Base-by-base conservation (phyloP, 2,888 invertebrate species). In the Noctua janthina region DNA sequence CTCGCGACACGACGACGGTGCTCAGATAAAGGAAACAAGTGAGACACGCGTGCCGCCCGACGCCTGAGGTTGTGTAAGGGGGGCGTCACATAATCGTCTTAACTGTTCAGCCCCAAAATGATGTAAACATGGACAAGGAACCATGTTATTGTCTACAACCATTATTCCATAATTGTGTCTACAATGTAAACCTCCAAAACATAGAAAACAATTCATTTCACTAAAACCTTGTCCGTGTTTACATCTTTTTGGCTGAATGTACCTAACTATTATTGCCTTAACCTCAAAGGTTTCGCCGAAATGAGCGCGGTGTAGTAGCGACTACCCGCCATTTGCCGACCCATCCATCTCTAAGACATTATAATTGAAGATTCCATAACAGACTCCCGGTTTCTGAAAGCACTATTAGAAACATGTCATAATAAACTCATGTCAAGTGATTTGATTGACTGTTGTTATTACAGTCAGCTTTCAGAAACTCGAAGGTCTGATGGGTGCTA, bases 331-430 rank as follows among this genome's bases (percentile, higher is more conserved):
- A 54, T 66, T 78, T 46, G 23, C 35, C 20, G 35, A 64, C 35
- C 35, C 35, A 64, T 64, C 64, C 10, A 54, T 54, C 54, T 54
- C 23, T 2, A 20, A 78, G 54, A 39, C n/a, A 54, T 77, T 78
- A 46, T 77, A 67, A 67, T 78, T 67, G 46, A 46, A 20, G n/a
- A 20, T 56, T 49, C 66, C 35, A 15, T 35, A 35, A 39, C 59
- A 39, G 10, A 35, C 54, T 35, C 5, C 23, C 13, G 6, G 29
- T 46, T 54, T n/a, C 77, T 67, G 54, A 15, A 46, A 67, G 66
- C 46, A 13, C 76, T 46, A 66, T 56, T 46, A 35, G 35, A 46
- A 56, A 56, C 54, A 35, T 77, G 78, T 56, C 66, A 78, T 77
- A 77, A 54, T 46, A 67, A 56, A 35, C 13, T 66, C 43, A 43